Base-by-base conservation (phyloP, 2,888 invertebrate species). In the Caradrina kadenii region DNA sequence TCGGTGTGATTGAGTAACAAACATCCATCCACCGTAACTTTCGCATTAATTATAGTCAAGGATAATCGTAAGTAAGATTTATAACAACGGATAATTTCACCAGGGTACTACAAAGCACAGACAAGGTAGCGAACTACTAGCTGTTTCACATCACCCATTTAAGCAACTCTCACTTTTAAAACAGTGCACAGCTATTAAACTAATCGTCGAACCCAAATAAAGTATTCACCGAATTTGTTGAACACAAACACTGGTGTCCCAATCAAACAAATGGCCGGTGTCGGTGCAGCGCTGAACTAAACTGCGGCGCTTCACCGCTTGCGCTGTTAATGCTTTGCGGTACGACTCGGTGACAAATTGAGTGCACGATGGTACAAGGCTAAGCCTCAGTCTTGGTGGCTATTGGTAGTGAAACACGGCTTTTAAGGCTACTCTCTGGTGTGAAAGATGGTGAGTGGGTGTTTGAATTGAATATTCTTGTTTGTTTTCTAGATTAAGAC, bases 251-350 rank as follows among this genome's bases (percentile, higher is more conserved):
- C 31, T 69, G 71, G 79, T 78, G 83, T 81, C 79, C 82, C 87
- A 86, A 88, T 88, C 84, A 86, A 86, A 89, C 81, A 85, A 89
- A 89, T 89, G 82, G 84, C 68, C 66, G 82, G 80, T 82, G 81
- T 74, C 80, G 49, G 52, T 75, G 77, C 64, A 71, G 71, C 56
- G 62, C 64, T 71, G 63, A 49, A 26, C 61, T 66, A 72, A 62
- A 81, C 84, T 83, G 86, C 62, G 77, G 79, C 82, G 86, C 82
- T 85, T 87, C 84, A 81, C 72, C 81, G 82, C 77, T 73, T 58
- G 75, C 60, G 66, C 68, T 69, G 73, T 66, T 65, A 68, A 58
- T n/a, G 79, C 63, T 73, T 69, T 76, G 74, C 60, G 69, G 74
- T 71, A 61, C 50, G 42, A 69, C 58, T 62, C 74, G 45, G 62